Evolutionary conservation across 2,888 invertebrate species (phyloP), one percentile per base, ranked within the genome.

Genomic region (Athalia rosae): DNA sequence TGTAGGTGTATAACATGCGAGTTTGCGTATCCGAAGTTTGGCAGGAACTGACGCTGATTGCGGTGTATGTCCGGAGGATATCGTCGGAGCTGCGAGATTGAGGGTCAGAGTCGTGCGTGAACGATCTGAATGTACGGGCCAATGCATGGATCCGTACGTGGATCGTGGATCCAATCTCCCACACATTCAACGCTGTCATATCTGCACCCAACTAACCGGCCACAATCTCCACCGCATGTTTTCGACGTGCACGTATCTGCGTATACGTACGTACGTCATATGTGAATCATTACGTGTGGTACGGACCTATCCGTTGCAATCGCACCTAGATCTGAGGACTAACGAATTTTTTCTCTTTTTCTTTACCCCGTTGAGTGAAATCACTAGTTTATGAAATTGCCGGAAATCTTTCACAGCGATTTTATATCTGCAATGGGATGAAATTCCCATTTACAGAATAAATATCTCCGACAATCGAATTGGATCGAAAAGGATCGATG

Each of bases 21-120:
- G 43, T 58, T 53, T 41, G 71, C 71, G 43, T 56, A 43, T 71
- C 58, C 71, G 61, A 69, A 74, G 74, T 74, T 74, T 61, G 74
- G 74, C 74, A 74, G 74, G 74, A 74, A 74, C 74, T 74, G 74
- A 62, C 74, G 74, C 15, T 74, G 74, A 74, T 74, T 74, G 74
- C 61, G 58, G 9, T 74, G 74, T 74, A 59, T 74, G 74, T 74
- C 74, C 74, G 74, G 74, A 74, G 74, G 74, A 74, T 74, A 74
- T 74, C 74, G 74, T 74, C 62, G 61, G 74, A 74, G n/a, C 28
- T 28, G 48, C 59, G 74, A 74, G 74, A 74, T 74, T 62, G 74
- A 74, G 74, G 74, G 74, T 74, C 74, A 74, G 74, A 28, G 28
- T 59, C 74, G 74, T 74, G 74, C 59, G 74, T 74, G 61, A 74